Evolutionary conservation across 2,113 vertebrate genomes (phyloP).

Genomic region (Plectropomus leopardus): DNA sequence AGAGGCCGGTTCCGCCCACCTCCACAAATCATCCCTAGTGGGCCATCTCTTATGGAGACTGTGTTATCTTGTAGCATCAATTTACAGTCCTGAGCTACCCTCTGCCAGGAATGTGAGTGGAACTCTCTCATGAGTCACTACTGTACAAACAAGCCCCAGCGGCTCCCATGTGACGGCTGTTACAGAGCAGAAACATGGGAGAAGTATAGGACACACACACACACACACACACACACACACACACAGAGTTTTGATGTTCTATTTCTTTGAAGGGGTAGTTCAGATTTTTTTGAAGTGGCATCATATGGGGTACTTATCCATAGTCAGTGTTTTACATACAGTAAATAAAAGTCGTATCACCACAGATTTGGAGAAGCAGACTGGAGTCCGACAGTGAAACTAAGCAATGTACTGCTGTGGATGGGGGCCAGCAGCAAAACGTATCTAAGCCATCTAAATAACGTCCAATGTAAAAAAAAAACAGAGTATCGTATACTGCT

Average conservation of each 20-base stretch:
- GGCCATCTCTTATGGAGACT: conserved; percentile 35
- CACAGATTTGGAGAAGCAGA: no score
- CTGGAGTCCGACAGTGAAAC: no score
- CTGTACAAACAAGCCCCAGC: conserved; percentile 30
- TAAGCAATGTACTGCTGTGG: no score
- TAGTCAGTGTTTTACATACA: no score
- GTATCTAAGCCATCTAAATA: no score
- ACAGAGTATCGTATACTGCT: no score
- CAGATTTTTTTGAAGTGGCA: no score
- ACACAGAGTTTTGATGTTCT: neutral
- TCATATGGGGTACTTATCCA: no score
- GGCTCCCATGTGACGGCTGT: conserved; percentile 6
- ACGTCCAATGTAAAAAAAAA: no score
- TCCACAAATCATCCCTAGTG: conserved; percentile 49
- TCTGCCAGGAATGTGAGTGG: conserved; percentile 51
- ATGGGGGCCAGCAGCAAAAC: no score
- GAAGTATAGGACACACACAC: neutral
- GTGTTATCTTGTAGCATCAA: conserved; percentile 40
- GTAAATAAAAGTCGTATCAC: no score
- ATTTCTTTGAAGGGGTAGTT: no score
- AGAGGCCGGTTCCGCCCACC: conserved; percentile 12
- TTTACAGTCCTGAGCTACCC: conserved; percentile 56
- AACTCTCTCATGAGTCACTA: conserved; percentile 39
- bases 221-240: neutral
- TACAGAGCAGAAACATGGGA: conserved; percentile 23